Conservation (phyloP, 2,113 vertebrate genomes). For the Zosterops japonicus region DNA sequence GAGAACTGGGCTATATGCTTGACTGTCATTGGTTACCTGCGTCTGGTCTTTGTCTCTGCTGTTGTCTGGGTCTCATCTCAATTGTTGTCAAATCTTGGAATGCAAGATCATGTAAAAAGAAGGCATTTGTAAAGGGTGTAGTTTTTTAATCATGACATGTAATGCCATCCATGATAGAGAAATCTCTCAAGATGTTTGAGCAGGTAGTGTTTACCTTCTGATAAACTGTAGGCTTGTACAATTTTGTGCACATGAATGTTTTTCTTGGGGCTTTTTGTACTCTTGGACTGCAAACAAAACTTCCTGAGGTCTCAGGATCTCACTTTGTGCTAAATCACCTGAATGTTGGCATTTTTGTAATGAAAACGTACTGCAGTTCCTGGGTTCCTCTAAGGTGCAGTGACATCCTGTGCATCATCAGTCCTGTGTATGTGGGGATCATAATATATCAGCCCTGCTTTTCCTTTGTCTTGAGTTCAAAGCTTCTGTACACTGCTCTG, state of each 20-base stretch:
- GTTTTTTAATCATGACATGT: not conserved
- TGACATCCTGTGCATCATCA: not conserved
- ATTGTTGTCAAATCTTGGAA: not conserved
- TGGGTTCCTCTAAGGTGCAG: not conserved
- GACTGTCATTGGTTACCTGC: not conserved
- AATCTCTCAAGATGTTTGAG: not conserved
- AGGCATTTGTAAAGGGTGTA: not conserved
- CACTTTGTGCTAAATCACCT: not conserved
- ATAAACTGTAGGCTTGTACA: not conserved
- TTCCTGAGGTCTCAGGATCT: not conserved
- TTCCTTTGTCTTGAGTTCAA: not conserved
- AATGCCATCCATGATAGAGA: fast-evolving
- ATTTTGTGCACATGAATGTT: not conserved
- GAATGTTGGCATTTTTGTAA: not conserved
- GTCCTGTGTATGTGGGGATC: not conserved
- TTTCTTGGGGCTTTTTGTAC: not conserved
- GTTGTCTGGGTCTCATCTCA: not conserved
- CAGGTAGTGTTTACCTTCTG: not conserved
- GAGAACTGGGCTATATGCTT: not conserved
- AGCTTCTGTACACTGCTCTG: not conserved
- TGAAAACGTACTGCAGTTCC: not conserved
- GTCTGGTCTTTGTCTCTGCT: not conserved
- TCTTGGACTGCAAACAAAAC: not conserved
- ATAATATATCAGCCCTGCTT: not conserved
- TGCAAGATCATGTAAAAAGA: not conserved